Percentiles rank a stretch among this genome's conserved stretches.
Evolutionary conservation across 2,113 vertebrate genomes (phyloP).

Genomic region (Brachyhypopomus occidentalis): DNA sequence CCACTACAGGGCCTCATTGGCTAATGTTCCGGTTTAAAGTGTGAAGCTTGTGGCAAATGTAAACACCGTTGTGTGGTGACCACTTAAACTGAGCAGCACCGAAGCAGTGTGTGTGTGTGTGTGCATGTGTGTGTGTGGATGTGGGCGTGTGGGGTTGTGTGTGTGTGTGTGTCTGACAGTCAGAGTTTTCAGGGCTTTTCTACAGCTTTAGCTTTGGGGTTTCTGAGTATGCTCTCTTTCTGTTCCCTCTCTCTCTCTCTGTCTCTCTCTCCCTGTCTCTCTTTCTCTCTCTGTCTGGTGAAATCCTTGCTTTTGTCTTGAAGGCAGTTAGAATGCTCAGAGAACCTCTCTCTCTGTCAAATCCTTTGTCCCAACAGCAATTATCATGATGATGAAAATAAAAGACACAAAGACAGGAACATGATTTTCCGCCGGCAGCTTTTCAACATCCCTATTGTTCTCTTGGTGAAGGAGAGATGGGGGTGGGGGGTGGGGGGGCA

Average conservation of each 20-base stretch:
- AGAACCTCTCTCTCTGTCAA: conserved; percentile 48
- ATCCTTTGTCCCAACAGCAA: conserved; percentile 57
- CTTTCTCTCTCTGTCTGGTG: conserved; percentile 20
- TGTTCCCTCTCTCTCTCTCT: background rate
- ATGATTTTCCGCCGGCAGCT: conserved; percentile 48
- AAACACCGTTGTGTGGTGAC: background rate
- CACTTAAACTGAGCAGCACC: background rate
- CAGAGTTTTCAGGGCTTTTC: conserved; percentile 10
- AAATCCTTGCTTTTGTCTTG: conserved; percentile 47
- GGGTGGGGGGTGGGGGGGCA: conserved; percentile 4
- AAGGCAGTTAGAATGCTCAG: conserved; percentile 35
- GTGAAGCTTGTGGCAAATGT: conserved; percentile 16
- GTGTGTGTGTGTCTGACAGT: background rate
- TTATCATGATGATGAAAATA: conserved; percentile 59
- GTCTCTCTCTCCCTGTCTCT: background rate
- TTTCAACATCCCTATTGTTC: conserved; percentile 55
- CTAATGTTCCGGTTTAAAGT: background rate
- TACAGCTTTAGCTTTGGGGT: conserved; percentile 3
- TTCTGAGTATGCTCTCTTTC: conserved; percentile 25
- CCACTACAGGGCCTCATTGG: background rate
- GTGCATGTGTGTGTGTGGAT: conserved; percentile 22
- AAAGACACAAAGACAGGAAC: conserved; percentile 52
- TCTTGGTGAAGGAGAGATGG: conserved; percentile 31
- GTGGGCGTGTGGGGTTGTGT: too few species aligned
- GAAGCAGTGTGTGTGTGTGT: conserved; percentile 11